Percentiles rank a stretch among this genome's conserved stretches.
These are phyloP conservation scores for Epizoanthus stellaris DNA, from an alignment of 92 coral and sea anemone species.

Conservation along the genomic window DNA sequence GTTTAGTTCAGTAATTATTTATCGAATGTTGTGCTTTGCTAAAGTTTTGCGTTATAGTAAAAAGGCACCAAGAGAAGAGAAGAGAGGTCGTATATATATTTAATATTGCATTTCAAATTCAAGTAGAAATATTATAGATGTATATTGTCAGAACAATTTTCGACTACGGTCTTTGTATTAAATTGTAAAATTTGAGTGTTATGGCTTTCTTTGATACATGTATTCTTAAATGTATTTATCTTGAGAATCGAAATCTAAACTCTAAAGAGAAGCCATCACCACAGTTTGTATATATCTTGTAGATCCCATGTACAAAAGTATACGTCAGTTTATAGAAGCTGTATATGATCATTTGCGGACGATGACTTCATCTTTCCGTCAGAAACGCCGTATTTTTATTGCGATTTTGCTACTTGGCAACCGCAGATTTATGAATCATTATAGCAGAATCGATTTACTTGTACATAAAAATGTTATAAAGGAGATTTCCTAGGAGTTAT, in stretches of 20 bases:
- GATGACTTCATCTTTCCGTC: slow-evolving; percentile 30
- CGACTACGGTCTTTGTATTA: too few relatives aligned
- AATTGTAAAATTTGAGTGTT: too few relatives aligned
- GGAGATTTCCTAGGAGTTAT: neutral
- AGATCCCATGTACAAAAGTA: neutral
- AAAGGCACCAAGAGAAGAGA: neutral
- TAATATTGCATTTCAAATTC: too few relatives aligned
- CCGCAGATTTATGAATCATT: neutral
- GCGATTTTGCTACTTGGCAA: slow-evolving; percentile 28
- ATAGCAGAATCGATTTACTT: neutral
- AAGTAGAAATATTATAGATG: too few relatives aligned
- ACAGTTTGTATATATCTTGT: neutral
- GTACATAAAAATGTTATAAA: neutral
- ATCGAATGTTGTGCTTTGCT: neutral
- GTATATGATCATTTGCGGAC: neutral
- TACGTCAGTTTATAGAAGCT: neutral
- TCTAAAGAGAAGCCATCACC: neutral
- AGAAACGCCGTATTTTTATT: slow-evolving; percentile 26
- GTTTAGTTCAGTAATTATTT: neutral
- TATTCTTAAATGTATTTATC: neutral
- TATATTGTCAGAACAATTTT: too few relatives aligned
- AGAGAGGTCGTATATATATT: neutral
- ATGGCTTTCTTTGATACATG: too few relatives aligned
- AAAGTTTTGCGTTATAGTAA: neutral
- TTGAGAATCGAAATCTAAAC: neutral